These are phyloP conservation scores for Caloenas nicobarica DNA, from an alignment of 2,113 vertebrate species.

Conservation along the genomic window DNA sequence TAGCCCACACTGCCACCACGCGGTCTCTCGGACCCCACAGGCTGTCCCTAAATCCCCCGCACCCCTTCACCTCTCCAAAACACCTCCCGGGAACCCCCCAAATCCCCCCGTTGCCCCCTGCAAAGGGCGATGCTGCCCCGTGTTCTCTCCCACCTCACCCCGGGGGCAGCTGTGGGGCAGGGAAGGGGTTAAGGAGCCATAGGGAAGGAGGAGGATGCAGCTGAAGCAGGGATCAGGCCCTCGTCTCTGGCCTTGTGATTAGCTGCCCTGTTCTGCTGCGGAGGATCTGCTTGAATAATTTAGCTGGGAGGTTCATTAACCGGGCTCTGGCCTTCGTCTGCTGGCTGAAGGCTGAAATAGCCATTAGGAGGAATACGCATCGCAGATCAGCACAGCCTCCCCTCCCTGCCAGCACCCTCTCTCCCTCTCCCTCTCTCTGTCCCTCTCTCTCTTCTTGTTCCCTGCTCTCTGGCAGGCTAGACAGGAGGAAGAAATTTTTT, in stretches of 20 bases:
- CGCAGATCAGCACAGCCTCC: not conserved
- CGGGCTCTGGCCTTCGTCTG: conserved; percentile 60
- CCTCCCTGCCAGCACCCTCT: not conserved
- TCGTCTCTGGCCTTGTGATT: not conserved
- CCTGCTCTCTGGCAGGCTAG: not conserved
- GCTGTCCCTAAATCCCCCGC: not conserved
- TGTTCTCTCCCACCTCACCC: too few species aligned
- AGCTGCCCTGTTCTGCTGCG: not conserved
- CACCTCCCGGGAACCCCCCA: not conserved
- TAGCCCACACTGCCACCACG: conserved; percentile 52
- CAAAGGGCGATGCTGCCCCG: not conserved
- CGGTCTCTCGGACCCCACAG: not conserved
- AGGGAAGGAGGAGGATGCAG: not conserved
- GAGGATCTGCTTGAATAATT: conserved; percentile 54
- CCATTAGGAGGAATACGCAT: not conserved
- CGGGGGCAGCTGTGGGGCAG: not conserved
- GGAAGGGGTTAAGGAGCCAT: not conserved
- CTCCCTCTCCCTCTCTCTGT: not conserved
- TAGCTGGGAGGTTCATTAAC: conserved; percentile 43
- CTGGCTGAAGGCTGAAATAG: conserved; percentile 53
- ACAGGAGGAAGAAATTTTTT: too few species aligned
- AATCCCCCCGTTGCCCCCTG: fast-evolving
- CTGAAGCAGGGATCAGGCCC: not conserved
- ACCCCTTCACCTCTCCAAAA: not conserved
- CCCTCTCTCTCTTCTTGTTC: not conserved